A percentile compares a stretch with the other conserved stretches of the same genome.
These are phyloP conservation scores for Phrynosoma blainvillii DNA, from an alignment of 2,113 vertebrate genomes.

Conservation along the genomic window DNA sequence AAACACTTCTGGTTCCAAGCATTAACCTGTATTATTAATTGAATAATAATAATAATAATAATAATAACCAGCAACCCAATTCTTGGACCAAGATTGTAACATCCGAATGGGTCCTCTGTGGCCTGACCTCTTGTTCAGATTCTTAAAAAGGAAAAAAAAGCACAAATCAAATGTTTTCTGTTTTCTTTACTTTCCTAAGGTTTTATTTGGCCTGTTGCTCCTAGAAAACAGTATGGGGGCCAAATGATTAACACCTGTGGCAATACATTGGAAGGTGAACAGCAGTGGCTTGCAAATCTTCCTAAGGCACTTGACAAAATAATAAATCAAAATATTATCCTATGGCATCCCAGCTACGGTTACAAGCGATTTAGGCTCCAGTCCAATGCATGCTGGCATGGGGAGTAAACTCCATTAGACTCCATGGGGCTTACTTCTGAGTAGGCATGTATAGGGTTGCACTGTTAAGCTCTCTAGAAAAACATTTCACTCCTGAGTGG, in stretches of 20 bases:
- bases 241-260: slow-evolving; percentile 13
- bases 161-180: not conserved
- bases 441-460: not conserved
- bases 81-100: no score
- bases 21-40: no score
- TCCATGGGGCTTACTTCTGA: not conserved
- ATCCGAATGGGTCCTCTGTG: not conserved
- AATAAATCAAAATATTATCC: slow-evolving; percentile 35
- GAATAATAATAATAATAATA: no score
- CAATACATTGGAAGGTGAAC: not conserved
- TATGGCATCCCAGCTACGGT: not conserved
- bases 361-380: not conserved
- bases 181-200: not conserved
- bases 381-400: not conserved
- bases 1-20: not conserved
- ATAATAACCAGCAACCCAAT: no score
- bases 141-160: not conserved
- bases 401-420: not conserved
- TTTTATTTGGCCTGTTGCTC: slow-evolving; percentile 60
- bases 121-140: slow-evolving; percentile 26
- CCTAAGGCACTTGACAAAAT: slow-evolving; percentile 33
- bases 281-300: slow-evolving; percentile 16
- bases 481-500: not conserved
- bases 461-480: not conserved
- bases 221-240: slow-evolving; percentile 44